Base-by-base conservation (phyloP, 2,888 invertebrate genomes). In the Erpobdella octoculata region DNA sequence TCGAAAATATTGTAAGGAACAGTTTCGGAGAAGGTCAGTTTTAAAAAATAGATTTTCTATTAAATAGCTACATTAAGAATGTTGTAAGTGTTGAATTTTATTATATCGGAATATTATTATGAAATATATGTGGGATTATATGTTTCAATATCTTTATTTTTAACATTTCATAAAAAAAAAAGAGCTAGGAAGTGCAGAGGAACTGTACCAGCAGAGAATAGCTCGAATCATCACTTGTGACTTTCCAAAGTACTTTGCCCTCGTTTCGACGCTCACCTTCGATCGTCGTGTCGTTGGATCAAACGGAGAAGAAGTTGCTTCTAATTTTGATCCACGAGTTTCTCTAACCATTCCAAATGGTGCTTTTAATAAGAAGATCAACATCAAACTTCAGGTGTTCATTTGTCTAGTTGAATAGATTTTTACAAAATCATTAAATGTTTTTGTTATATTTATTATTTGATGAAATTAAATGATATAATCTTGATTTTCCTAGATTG, bases 191-290 rank as follows among this genome's bases (percentile, higher is more conserved):
- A 79, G 79, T 58, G 81, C 80, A 21, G 82, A 82, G 80, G 93
- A 72, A 91, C 96, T 76, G 98, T 99, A 82, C 78, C 89, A 90
- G 15, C 90, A 89, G 79, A 88, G 98, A 71, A 92, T 96, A 76
- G 96, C 95, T 2, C 88, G 97, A 76, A 96, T 99, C 81, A 88
- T 98, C 72, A 98, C 98, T 0, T 93, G 92, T 77, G 97, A 98
- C 85, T 97, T 99, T 84, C 98, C 98, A 12, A 95, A 96, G 85
- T 98, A 98, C 85, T 98, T 98, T 82, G 98, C 98, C 18, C 91
- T 98, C 62, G 94, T 97, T 70, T 94, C 96, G 0, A 89, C 69
- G 4, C 89, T 90, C 82, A 92, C 91, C 25, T 89, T 59, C 37
- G 73, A 72, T 31, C n/a, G 31, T 25, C 21, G n/a, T n/a, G n/a